A percentile compares a stretch with the other conserved stretches of the same genome.
These are phyloP conservation scores for Hydractinia symbiolongicarpus DNA, from an alignment of 30 jellyfish, hydroid and myxozoan species.

Conservation along the genomic window DNA sequence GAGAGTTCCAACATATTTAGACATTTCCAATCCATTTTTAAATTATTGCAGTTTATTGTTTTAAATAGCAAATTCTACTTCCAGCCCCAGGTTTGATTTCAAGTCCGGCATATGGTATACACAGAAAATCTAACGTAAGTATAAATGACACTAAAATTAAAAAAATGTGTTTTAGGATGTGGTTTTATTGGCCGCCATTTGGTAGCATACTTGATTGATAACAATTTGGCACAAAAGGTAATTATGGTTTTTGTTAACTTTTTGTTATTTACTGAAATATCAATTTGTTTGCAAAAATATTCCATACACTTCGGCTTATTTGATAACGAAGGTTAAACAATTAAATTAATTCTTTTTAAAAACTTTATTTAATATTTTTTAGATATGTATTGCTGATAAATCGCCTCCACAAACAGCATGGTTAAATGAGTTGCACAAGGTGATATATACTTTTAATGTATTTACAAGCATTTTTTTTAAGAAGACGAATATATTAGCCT, in stretches of 20 bases:
- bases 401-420: slow-evolving; percentile 93
- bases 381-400: slow-evolving; percentile 82
- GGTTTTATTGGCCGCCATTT: slow-evolving; percentile 93
- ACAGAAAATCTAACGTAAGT: no score
- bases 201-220: slow-evolving; percentile 59
- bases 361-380: background rate
- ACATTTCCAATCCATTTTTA: no score
- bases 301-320: background rate
- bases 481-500: no score
- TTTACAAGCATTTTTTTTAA: no score
- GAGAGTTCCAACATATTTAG: no score
- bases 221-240: slow-evolving; percentile 56
- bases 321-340: background rate
- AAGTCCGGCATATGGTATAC: no score
- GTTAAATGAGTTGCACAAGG: slow-evolving; percentile 83
- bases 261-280: background rate
- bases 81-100: no score
- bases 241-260: background rate
- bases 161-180: slow-evolving; percentile 41
- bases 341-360: background rate
- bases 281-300: background rate
- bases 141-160: no score
- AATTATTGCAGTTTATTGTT: no score
- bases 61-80: no score
- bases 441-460: background rate